Evolutionary conservation across 2,113 vertebrate genomes (phyloP).

Genomic region (Anolis carolinensis): DNA sequence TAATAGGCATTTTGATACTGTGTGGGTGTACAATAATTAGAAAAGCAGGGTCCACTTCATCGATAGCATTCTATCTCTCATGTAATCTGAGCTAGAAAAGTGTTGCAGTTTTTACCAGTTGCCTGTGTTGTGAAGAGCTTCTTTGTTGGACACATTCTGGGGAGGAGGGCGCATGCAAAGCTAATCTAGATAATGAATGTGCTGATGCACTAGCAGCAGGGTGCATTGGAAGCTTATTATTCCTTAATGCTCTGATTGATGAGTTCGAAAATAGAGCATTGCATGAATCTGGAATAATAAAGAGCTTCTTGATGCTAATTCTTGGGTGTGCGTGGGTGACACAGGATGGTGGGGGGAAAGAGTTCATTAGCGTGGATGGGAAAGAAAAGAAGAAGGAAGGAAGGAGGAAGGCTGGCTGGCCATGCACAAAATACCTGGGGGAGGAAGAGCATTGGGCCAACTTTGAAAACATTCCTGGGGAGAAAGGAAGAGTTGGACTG

Average conservation of each 20-base stretch:
- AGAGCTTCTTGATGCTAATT: conserved; percentile 26
- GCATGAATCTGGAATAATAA: conserved; percentile 62
- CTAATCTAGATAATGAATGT: conserved; percentile 67
- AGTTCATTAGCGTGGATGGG: conserved; percentile 17
- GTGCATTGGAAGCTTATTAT: conserved; percentile 69
- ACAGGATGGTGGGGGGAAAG: not conserved
- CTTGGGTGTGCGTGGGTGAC: not conserved
- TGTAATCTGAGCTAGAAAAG: not conserved
- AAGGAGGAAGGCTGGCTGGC: too few species aligned
- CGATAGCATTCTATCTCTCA: not conserved
- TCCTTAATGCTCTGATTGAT: conserved; percentile 75
- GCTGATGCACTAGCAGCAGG: conserved; percentile 54
- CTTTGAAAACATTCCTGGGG: not conserved
- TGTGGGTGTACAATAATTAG: not conserved
- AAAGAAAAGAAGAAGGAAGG: conserved; percentile 1
- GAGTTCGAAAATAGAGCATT: conserved; percentile 60
- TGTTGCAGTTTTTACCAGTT: not conserved
- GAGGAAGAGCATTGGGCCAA: not conserved
- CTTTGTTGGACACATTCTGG: conserved; percentile 39
- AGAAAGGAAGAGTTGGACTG: not conserved
- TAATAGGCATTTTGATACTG: too few species aligned
- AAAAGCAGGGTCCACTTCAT: not conserved
- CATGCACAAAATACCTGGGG: not conserved
- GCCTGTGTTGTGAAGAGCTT: conserved; percentile 2
- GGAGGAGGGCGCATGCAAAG: conserved; percentile 17